Conservation (phyloP, 2,888 invertebrate genomes). For the Clunio marinus region DNA sequence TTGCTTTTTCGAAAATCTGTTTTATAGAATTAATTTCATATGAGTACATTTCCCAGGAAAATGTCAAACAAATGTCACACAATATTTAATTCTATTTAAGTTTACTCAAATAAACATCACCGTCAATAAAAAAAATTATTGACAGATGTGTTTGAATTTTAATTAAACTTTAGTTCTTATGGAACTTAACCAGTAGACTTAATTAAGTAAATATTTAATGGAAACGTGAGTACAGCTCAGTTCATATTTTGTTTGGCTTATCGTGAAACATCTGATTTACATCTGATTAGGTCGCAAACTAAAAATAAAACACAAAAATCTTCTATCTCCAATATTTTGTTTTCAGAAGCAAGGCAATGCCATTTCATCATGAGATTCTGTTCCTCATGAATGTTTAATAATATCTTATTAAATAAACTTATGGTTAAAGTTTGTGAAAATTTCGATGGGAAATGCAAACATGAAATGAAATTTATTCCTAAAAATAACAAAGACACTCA, state of each 20-base stretch:
- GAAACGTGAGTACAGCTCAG: slow-evolving; percentile 15
- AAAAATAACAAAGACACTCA: too few relatives aligned
- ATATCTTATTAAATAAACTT: neutral
- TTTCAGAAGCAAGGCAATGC: neutral
- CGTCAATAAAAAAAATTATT: neutral
- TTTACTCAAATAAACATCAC: neutral
- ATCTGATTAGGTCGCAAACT: slow-evolving; percentile 18
- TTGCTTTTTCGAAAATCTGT: too few relatives aligned
- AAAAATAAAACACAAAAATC: slow-evolving; percentile 18
- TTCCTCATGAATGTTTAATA: slow-evolving; percentile 6
- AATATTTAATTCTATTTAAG: too few relatives aligned
- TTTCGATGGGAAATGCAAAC: neutral
- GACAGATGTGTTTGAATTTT: neutral
- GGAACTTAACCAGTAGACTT: neutral
- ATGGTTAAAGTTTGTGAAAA: neutral
- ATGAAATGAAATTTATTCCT: neutral
- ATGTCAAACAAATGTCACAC: too few relatives aligned
- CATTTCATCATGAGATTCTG: neutral
- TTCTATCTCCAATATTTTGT: neutral
- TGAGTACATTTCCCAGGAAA: too few relatives aligned
- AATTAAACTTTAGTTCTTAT: neutral
- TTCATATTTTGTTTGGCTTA: neutral
- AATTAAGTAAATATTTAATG: neutral
- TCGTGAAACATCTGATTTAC: slow-evolving; percentile 5
- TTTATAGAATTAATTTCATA: too few relatives aligned